phyloP scores from a whole-genome alignment of 2,888 invertebrate genomes.

The Athalia rosae region DNA sequence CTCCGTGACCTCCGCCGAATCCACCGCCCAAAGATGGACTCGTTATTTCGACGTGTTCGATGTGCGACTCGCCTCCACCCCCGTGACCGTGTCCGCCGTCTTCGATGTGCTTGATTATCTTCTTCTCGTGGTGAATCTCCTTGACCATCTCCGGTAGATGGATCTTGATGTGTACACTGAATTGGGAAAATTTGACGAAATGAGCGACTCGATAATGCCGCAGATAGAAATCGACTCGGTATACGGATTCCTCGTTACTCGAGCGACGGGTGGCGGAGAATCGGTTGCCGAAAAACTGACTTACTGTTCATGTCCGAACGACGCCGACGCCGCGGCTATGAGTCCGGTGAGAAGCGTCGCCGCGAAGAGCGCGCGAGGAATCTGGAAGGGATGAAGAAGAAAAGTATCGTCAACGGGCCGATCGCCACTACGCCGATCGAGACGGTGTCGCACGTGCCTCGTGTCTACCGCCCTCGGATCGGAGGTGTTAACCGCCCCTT shows the following conservation, averaged over 20 bases:
- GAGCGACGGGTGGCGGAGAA: not conserved
- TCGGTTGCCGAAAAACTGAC: constrained; percentile 32
- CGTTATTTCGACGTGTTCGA: constrained; percentile 57
- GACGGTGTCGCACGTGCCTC: too few species aligned
- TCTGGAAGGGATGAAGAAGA: constrained; percentile 54
- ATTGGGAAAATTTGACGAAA: constrained; percentile 41
- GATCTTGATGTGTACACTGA: constrained; percentile 66
- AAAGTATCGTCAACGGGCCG: not conserved
- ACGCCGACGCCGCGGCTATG: constrained; percentile 62
- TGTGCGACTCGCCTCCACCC: constrained; percentile 48
- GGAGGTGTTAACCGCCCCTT: too few species aligned
- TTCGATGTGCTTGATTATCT: constrained; percentile 59
- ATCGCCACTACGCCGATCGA: not conserved
- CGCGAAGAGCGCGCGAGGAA: constrained; percentile 58
- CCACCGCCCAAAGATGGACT: constrained; percentile 54
- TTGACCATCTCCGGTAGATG: constrained; percentile 59
- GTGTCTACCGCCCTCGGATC: too few species aligned
- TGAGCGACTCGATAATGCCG: not conserved
- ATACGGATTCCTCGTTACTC: too few species aligned
- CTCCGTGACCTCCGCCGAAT: constrained; percentile 41
- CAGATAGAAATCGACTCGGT: too few species aligned
- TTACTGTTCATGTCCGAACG: constrained; percentile 63
- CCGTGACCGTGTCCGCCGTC: constrained; percentile 61
- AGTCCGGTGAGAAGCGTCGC: constrained; percentile 52
- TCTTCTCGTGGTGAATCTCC: constrained; percentile 60